phyloP scores from a whole-genome alignment of 2,797 vertebrate species.

The Eremophila alpestris region DNA sequence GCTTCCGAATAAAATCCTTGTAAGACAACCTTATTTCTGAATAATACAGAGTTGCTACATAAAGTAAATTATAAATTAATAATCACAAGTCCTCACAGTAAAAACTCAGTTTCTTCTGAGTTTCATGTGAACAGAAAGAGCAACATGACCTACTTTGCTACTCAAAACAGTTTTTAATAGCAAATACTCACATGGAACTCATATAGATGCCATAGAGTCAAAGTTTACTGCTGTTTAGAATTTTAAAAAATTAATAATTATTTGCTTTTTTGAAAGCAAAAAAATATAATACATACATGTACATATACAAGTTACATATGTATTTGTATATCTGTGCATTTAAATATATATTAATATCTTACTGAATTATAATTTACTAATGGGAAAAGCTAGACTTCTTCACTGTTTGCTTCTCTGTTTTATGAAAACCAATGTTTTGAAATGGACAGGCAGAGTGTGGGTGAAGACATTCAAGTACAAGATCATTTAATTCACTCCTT shows the following conservation, averaged over 20 bases:
- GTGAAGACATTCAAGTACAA: background rate
- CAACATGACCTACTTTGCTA: background rate
- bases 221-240: background rate
- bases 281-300: background rate
- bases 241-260: background rate
- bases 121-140: background rate
- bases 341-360: background rate
- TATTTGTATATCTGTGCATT: background rate
- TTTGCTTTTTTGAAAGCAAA: background rate
- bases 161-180: background rate
- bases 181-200: background rate
- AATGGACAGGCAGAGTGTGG: background rate
- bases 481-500: background rate
- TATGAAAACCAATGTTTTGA: background rate
- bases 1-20: background rate
- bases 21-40: background rate
- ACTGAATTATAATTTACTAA: background rate
- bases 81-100: background rate
- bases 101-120: background rate
- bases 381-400: background rate
- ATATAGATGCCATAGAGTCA: background rate
- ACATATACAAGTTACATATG: background rate
- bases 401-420: background rate
- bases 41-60: background rate
- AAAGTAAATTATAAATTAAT: conserved; percentile 34